Evolutionary conservation across 2,888 invertebrate species (phyloP).

Genomic region (Cryptophagus acutangulus): DNA sequence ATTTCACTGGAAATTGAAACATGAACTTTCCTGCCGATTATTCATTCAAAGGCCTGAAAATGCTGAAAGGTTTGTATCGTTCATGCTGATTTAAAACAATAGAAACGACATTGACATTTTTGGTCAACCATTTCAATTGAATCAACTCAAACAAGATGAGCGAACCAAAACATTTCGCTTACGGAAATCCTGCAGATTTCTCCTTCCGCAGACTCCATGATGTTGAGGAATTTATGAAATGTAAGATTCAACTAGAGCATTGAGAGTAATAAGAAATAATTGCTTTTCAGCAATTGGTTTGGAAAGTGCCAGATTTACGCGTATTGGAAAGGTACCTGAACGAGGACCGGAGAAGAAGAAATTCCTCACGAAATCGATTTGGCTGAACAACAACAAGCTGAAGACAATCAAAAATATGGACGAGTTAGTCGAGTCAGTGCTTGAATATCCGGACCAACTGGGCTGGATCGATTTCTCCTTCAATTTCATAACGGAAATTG

Average conservation of each 20-base stretch:
- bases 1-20: too few relatives aligned
- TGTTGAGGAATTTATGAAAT: conserved; percentile 32
- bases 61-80: too few relatives aligned
- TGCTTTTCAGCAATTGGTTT: conserved; percentile 35
- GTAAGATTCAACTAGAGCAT: conserved; percentile 28
- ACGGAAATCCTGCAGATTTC: conserved; percentile 45
- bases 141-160: too few relatives aligned
- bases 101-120: too few relatives aligned
- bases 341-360: conserved; percentile 41
- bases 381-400: conserved; percentile 52
- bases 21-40: too few relatives aligned
- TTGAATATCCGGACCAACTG: conserved; percentile 46
- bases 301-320: conserved; percentile 42
- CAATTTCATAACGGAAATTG: conserved; percentile 46
- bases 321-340: conserved; percentile 46
- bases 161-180: neutral
- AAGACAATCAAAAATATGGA: conserved; percentile 43
- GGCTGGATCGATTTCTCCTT: conserved; percentile 55
- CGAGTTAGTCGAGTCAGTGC: conserved; percentile 39
- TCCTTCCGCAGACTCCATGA: conserved; percentile 43
- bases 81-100: too few relatives aligned
- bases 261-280: neutral
- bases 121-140: too few relatives aligned
- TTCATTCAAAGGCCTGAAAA: too few relatives aligned
- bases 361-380: conserved; percentile 49